Evolutionary conservation across 23 tunicate genomes (phyloP), one percentile per base, ranked within the genome.

Genomic region (Clavelina lepadiformis): DNA sequence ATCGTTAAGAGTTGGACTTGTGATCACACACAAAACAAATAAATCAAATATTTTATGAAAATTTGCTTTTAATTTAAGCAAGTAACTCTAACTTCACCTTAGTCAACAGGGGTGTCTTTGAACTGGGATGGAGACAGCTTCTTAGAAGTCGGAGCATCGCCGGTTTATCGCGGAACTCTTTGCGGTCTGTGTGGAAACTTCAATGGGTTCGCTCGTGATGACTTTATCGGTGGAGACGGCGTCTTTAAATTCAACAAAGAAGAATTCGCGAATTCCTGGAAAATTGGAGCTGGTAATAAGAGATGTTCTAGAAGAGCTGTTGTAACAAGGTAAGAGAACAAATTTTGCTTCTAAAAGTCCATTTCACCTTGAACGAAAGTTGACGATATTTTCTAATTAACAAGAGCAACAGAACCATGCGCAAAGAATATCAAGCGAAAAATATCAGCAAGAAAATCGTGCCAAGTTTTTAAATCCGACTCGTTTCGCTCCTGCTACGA

Each of bases 121-220:
- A 60, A 89, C 56, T 89, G 97, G 97, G 97, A 89, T 33, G 97
- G 97, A 1, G 89, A 81, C 49, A 89, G 85, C 38, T 89, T 75
- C 56, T 70, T 89, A 22, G 84, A 77, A 53, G 67, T 82, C n/a
- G 79, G 79, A 20, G 97, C 69, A 30, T 54, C 89, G 31, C 26
- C 65, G 26, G 28, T 5, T 8, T 75, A 67, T 47, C 53, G 61
- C 23, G 71, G 66, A 23, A 51, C 31, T 1, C 55, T 82, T 33
- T 82, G 92, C 56, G 98, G 98, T 29, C 47, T 91, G 23, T 91
- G 98, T 59, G 98, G 98, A 1, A 91, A 91, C 51, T 91, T 61
- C 46, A 91, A 91, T 73, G 98, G 93, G 18, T 82, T 77, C 29
- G 32, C 71, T 2, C 58, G 85, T 11, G 98, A 91, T 62, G 92